Evolutionary conservation across 2,888 invertebrate species (phyloP), one percentile per base, ranked within the genome.

Genomic region (Epinotia bilunana): DNA sequence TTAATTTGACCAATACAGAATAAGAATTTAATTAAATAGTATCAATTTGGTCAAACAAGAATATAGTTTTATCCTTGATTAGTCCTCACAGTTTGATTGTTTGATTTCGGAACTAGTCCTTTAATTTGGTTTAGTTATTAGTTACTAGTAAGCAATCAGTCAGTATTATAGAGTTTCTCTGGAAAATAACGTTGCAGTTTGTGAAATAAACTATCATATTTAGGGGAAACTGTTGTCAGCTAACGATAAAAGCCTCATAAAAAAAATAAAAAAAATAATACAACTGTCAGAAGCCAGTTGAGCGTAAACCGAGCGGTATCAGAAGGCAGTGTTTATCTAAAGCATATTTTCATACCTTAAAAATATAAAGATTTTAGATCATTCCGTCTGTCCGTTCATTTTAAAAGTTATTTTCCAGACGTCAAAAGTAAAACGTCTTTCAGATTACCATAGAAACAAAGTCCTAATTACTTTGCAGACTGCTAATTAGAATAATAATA

Each of bases 401-500:
- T 13, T 13, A 18, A 18, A 53, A 64, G 23, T 55, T 68, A 9
- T 18, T 23, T 49, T 46, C 43, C 23, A 28, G n/a, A 28, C 23
- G n/a, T 43, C 18, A 43, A 67, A 60, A 53, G 61, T 61, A 46
- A 55, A 33, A 28, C 28, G 58, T 75, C 11, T 60, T 53, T 61
- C 23, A 67, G 61, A 67, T 61, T 72, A 57, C 39, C 61, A 70
- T 65, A 64, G 33, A 65, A 60, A 71, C 67, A 75, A 67, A 75
- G 46, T 64, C 33, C 0, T 23, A 23, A 71, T 65, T n/a, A 61
- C 20, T 71, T 39, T 53, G 57, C 61, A 61, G 49, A 63, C 62
- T 72, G 23, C 9, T 70, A 61, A 73, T 75, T 75, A 73, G 62
- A 75, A 75, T 75, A 73, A 73, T 77, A 75, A 73, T 73, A 67